These are phyloP conservation scores for Archegozetes longisetosus DNA, from an alignment of 1,140 invertebrate species.

Conservation along the genomic window DNA sequence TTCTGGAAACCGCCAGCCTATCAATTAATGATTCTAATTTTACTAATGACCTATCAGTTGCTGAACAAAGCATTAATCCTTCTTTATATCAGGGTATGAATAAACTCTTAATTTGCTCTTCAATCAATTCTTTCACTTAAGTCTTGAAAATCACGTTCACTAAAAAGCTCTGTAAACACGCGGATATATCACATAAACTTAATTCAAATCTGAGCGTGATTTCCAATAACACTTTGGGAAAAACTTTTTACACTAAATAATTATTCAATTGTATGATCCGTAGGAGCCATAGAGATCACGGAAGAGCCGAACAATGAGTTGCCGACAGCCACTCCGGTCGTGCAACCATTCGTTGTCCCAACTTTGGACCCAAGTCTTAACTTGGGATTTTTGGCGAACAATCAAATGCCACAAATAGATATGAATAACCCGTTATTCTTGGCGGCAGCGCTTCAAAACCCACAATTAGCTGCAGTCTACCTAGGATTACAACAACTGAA, in stretches of 20 bases:
- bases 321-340: constrained; percentile 23
- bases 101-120: not conserved
- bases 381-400: not conserved
- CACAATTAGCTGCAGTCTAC: constrained; percentile 23
- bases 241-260: no score
- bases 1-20: constrained; percentile 24
- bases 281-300: not conserved
- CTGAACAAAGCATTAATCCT: constrained; percentile 6
- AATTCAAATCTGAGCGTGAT: no score
- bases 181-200: no score
- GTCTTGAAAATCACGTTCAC: not conserved
- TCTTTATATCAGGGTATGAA: constrained; percentile 7
- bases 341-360: constrained; percentile 51
- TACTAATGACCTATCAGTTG: constrained; percentile 15
- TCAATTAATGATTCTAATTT: constrained; percentile 1
- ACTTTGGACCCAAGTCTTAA: constrained; percentile 25
- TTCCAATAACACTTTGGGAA: no score
- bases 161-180: no score
- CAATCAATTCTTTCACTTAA: not conserved
- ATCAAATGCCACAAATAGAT: constrained; percentile 17
- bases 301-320: constrained; percentile 4
- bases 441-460: constrained; percentile 23
- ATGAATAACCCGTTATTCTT: constrained; percentile 22
- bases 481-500: constrained; percentile 23
- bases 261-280: not conserved